Evolutionary conservation across 2,797 vertebrate species (phyloP).

Genomic region (Ibycter americanus): DNA sequence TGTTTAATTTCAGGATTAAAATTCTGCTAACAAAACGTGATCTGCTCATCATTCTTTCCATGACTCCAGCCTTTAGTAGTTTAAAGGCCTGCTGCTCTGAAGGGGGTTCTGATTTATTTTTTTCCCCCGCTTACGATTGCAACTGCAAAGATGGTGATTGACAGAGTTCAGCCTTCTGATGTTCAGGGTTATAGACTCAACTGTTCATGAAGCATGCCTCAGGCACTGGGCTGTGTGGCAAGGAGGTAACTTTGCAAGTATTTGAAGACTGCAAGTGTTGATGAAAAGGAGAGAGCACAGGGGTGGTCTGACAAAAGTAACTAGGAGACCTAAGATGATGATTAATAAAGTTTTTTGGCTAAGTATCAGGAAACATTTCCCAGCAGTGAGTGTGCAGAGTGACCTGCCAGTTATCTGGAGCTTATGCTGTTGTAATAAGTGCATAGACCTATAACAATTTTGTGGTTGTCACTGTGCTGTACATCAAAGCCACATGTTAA

Average conservation of each 20-base stretch:
- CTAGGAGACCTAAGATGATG: not conserved
- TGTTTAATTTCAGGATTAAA: conserved; percentile 39
- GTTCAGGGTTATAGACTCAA: not conserved
- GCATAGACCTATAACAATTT: not conserved
- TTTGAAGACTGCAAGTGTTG: conserved; percentile 7
- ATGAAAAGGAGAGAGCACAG: not conserved
- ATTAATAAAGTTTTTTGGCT: not conserved
- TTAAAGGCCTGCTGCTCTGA: conserved; percentile 17
- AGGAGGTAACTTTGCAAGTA: not conserved
- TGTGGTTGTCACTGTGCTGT: not conserved
- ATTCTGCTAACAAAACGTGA: conserved; percentile 32
- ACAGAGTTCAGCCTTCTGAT: conserved; percentile 51
- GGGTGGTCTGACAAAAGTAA: conserved; percentile 4
- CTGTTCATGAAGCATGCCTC: not conserved
- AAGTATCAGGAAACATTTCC: not conserved
- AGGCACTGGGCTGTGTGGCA: not conserved
- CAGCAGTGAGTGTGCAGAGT: conserved; percentile 2
- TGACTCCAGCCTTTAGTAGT: conserved; percentile 32
- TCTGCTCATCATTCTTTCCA: conserved; percentile 42
- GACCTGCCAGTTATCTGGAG: not conserved
- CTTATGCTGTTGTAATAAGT: not conserved
- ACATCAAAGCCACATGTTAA: not conserved
- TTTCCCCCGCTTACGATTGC: not conserved
- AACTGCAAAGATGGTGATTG: conserved; percentile 35
- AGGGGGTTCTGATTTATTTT: not conserved